Evolutionary conservation across 1,140 invertebrate species (phyloP).

Genomic region (Pseudomyrmex gracilis): DNA sequence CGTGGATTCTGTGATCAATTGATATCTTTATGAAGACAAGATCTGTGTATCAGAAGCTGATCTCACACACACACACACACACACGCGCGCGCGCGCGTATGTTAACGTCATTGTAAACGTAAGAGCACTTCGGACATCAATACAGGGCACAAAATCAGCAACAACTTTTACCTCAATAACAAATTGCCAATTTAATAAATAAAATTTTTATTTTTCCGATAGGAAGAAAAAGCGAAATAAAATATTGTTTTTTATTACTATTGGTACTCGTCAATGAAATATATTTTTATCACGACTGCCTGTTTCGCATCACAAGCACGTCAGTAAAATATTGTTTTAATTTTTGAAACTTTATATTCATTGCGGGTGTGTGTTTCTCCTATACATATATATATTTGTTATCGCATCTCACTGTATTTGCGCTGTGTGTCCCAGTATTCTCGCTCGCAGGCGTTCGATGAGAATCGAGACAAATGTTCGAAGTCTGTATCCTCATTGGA

Average conservation of each 20-base stretch:
- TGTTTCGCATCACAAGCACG: not conserved
- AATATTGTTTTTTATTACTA: too few species aligned
- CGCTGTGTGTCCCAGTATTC: not conserved
- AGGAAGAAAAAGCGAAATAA: too few species aligned
- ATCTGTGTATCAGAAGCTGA: not conserved
- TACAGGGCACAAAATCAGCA: too few species aligned
- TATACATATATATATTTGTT: too few species aligned
- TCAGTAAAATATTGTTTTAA: not conserved
- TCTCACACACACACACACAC: too few species aligned
- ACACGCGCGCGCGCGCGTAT: not conserved
- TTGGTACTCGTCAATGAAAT: not conserved
- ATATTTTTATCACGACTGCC: constrained; percentile 6
- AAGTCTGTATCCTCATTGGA: not conserved
- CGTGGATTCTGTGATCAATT: constrained; percentile 25
- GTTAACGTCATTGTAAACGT: not conserved
- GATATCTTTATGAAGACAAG: not conserved
- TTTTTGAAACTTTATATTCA: not conserved
- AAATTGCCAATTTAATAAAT: too few species aligned
- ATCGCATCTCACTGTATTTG: too few species aligned
- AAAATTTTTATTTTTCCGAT: too few species aligned
- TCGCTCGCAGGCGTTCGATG: too few species aligned
- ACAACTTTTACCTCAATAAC: too few species aligned
- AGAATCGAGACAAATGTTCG: not conserved
- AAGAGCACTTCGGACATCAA: not conserved
- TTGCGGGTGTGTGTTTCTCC: not conserved